These are phyloP conservation scores for Brachionus rubens DNA, from an alignment of 1,140 invertebrate genomes.

Conservation along the genomic window DNA sequence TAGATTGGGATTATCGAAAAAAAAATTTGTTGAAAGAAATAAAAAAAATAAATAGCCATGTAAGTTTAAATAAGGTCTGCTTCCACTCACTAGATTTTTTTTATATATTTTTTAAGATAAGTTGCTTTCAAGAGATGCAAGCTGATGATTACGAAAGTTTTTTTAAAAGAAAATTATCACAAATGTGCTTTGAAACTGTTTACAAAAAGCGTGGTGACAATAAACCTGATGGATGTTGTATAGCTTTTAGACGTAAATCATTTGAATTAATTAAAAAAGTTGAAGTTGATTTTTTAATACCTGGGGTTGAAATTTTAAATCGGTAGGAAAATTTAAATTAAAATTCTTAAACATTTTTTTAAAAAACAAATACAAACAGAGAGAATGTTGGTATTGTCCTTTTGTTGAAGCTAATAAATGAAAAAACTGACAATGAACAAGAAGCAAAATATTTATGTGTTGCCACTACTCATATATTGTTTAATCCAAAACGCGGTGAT, in stretches of 20 bases:
- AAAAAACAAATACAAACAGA: no score
- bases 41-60: conserved; percentile 69
- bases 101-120: background rate
- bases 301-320: background rate
- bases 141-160: background rate
- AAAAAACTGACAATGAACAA: background rate
- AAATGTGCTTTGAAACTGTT: background rate
- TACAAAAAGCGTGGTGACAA: conserved; percentile 4
- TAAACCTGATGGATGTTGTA: conserved; percentile 35
- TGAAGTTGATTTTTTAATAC: conserved; percentile 8
- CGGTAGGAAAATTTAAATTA: background rate
- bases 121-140: conserved; percentile 46
- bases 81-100: background rate
- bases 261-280: conserved; percentile 2
- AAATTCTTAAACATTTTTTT: background rate
- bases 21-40: conserved; percentile 71
- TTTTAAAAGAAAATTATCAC: background rate
- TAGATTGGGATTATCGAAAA: conserved; percentile 72
- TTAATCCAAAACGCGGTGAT: conserved; percentile 81
- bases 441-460: conserved; percentile 61
- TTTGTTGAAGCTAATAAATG: background rate
- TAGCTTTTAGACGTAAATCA: background rate
- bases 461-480: conserved; percentile 89
- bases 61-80: conserved; percentile 59
- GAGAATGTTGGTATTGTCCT: conserved; percentile 31